Conservation (phyloP, 2,797 vertebrate genomes). For the Anguilla marmorata region DNA sequence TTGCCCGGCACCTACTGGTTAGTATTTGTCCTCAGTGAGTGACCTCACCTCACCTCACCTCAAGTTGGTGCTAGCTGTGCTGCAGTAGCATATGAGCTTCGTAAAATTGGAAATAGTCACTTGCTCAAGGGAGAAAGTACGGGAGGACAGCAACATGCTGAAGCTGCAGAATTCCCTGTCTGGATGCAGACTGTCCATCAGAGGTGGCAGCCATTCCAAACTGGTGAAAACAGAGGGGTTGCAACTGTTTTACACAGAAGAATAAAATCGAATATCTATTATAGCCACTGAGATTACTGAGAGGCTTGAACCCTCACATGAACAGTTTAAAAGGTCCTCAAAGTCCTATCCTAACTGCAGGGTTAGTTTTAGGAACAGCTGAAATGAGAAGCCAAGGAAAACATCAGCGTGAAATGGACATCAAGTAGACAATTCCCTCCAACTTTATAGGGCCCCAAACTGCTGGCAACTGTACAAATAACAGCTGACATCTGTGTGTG, state of each 20-base stretch:
- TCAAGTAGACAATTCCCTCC: background rate
- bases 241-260: background rate
- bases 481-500: background rate
- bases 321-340: background rate
- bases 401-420: background rate
- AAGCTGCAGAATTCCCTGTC: background rate
- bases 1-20: background rate
- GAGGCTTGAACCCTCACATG: background rate
- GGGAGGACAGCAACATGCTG: background rate
- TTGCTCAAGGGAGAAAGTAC: background rate
- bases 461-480: background rate
- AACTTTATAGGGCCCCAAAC: background rate
- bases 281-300: background rate
- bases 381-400: background rate
- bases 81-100: background rate
- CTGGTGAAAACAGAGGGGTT: background rate
- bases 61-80: background rate
- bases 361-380: background rate
- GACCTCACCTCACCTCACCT: background rate
- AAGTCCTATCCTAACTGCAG: background rate
- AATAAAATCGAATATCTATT: background rate
- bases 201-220: background rate
- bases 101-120: background rate
- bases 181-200: background rate
- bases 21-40: background rate